phyloP scores from a whole-genome alignment of 30 jellyfish, hydroid and myxozoan species.

The Nemopilema nomurai region DNA sequence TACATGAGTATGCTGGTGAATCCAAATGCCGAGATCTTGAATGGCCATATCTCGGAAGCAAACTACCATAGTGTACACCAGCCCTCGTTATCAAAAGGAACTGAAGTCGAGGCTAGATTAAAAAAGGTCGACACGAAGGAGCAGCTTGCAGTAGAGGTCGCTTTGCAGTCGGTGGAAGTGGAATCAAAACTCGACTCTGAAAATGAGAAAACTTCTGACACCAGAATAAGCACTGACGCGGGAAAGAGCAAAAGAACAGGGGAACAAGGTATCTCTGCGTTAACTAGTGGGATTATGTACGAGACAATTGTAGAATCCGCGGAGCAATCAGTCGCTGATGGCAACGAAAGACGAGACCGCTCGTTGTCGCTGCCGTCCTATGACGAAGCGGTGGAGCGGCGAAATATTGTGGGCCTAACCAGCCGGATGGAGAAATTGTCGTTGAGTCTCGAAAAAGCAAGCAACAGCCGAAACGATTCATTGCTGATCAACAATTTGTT shows the following conservation, averaged over 20 bases:
- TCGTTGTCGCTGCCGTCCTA: conserved; percentile 29
- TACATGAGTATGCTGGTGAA: not conserved
- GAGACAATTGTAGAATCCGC: no score
- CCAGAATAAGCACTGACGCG: not conserved
- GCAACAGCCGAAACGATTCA: not conserved
- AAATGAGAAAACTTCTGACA: not conserved
- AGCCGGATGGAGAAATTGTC: not conserved
- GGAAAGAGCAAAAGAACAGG: not conserved
- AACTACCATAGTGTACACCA: not conserved
- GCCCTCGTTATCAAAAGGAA: not conserved
- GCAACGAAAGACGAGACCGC: not conserved
- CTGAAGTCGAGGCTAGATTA: not conserved
- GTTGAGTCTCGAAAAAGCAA: not conserved
- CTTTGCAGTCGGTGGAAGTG: not conserved
- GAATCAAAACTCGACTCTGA: not conserved
- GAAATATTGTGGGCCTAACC: not conserved
- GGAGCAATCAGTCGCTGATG: not conserved
- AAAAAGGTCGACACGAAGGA: not conserved
- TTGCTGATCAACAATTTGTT: not conserved
- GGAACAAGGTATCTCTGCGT: not conserved
- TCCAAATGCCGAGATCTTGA: not conserved
- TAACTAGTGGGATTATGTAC: no score
- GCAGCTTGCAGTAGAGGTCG: not conserved
- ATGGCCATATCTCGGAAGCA: not conserved
- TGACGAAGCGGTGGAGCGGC: conserved; percentile 29